phyloP scores from a whole-genome alignment of 1,140 invertebrate species.

The Drosophila pectinifera region DNA sequence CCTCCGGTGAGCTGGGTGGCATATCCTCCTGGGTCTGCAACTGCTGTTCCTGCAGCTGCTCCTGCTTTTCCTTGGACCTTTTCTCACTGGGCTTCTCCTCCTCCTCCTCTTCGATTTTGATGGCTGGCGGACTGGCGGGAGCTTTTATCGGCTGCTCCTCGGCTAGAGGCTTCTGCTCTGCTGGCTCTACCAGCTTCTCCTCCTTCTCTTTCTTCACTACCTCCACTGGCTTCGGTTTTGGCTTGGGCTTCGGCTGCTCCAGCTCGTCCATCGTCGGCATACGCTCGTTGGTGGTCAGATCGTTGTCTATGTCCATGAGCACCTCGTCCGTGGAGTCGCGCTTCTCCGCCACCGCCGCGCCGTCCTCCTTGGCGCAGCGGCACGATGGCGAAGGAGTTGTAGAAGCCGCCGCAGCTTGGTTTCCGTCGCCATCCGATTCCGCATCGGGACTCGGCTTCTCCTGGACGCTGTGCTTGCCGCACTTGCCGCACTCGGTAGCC shows the following conservation, averaged over 20 bases:
- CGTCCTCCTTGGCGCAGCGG: neutral
- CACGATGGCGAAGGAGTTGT: neutral
- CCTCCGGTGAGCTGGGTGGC: conserved; percentile 19
- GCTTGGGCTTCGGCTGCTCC: conserved; percentile 18
- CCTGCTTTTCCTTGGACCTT: conserved; percentile 7
- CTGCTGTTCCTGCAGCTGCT: neutral
- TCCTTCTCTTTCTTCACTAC: conserved; percentile 5
- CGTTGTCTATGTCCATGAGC: conserved; percentile 50
- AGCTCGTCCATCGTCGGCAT: conserved; percentile 53
- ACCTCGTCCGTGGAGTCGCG: conserved; percentile 16
- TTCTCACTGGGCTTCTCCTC: conserved; percentile 15
- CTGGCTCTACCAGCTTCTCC: neutral
- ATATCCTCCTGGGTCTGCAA: conserved; percentile 11
- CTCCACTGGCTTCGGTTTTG: conserved; percentile 2
- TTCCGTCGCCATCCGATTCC: conserved; percentile 4
- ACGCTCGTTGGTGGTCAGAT: conserved; percentile 58
- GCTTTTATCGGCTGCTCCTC: neutral
- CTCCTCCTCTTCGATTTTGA: conserved; percentile 30
- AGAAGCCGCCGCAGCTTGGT: conserved; percentile 2
- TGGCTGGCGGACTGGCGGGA: neutral
- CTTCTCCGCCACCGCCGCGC: too few relatives aligned
- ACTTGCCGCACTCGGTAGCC: conserved; percentile 41
- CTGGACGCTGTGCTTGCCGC: conserved; percentile 13
- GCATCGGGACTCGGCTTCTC: neutral
- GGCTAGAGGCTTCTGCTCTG: neutral